Conservation (phyloP, 2,113 vertebrate species). For the Proteles cristata region DNA sequence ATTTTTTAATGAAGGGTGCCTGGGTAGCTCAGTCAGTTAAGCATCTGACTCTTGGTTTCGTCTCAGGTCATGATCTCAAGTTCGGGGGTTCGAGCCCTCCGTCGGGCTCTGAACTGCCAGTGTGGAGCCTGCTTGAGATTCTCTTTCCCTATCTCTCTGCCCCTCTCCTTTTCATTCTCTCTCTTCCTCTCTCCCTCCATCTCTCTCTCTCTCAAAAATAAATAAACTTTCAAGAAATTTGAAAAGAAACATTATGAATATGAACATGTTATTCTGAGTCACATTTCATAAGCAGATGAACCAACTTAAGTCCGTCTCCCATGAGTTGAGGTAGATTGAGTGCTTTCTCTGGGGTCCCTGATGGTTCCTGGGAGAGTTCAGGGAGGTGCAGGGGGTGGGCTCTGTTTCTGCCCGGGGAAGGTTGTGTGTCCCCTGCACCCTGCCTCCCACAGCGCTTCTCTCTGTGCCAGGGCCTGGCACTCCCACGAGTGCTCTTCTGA, state of each 20-base stretch:
- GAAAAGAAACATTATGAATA: not conserved
- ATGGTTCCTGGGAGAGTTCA: not conserved
- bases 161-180: too few species aligned
- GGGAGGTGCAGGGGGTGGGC: accelerated
- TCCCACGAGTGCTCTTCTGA: not conserved
- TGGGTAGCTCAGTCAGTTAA: too few species aligned
- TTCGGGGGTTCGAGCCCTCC: too few species aligned
- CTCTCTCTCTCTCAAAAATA: too few species aligned
- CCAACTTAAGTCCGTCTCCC: not conserved
- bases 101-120: too few species aligned
- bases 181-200: too few species aligned
- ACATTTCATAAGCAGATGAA: not conserved
- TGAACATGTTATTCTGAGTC: not conserved
- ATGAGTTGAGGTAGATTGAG: accelerated
- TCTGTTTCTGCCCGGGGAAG: not conserved
- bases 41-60: too few species aligned
- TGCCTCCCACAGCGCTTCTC: not conserved
- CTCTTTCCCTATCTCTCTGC: too few species aligned
- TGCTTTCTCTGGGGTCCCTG: accelerated
- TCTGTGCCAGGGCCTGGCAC: not conserved
- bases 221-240: too few species aligned
- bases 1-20: too few species aligned
- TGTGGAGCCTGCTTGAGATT: too few species aligned
- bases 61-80: too few species aligned
- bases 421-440: not conserved